Evolutionary conservation across 53 echinoderm and acorn worm species (phyloP).

Genomic region (Apostichopus leukothele): DNA sequence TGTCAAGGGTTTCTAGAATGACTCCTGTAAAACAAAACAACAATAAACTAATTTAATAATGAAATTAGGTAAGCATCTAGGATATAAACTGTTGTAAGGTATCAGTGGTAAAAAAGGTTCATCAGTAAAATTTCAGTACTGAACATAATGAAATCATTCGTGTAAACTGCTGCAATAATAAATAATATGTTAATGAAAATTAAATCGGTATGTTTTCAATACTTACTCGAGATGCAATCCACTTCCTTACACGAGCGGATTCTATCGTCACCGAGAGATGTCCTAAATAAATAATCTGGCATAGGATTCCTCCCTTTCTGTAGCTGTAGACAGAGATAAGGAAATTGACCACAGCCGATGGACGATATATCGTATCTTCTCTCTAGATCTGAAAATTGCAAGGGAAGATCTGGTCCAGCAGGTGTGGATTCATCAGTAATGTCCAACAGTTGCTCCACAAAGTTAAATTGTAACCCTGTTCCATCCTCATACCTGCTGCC

Average conservation of each 20-base stretch:
- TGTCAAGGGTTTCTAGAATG: conserved; percentile 62
- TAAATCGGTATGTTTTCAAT: background rate
- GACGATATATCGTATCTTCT: conserved; percentile 66
- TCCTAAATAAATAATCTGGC: conserved; percentile 71
- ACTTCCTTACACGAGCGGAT: conserved; percentile 69
- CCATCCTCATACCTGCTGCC: conserved; percentile 74
- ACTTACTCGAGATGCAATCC: conserved; percentile 52
- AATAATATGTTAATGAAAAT: no score
- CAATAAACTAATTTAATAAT: no score
- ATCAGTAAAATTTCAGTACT: background rate
- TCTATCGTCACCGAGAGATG: conserved; percentile 66
- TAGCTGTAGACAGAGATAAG: conserved; percentile 72
- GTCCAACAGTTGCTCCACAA: conserved; percentile 65
- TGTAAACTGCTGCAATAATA: no score
- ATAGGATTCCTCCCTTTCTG: conserved; percentile 65
- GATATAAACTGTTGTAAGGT: background rate
- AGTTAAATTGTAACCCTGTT: conserved; percentile 64
- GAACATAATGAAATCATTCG: background rate
- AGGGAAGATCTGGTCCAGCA: conserved; percentile 59
- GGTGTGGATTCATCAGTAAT: conserved; percentile 48
- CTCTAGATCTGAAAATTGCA: conserved; percentile 55
- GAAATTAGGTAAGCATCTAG: no score
- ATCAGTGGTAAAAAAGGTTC: background rate
- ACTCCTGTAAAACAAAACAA: conserved; percentile 59
- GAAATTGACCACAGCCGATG: conserved; percentile 75